These are phyloP conservation scores for Caenorhabditis panamensis DNA, from an alignment of 2,888 invertebrate species.

Conservation along the genomic window DNA sequence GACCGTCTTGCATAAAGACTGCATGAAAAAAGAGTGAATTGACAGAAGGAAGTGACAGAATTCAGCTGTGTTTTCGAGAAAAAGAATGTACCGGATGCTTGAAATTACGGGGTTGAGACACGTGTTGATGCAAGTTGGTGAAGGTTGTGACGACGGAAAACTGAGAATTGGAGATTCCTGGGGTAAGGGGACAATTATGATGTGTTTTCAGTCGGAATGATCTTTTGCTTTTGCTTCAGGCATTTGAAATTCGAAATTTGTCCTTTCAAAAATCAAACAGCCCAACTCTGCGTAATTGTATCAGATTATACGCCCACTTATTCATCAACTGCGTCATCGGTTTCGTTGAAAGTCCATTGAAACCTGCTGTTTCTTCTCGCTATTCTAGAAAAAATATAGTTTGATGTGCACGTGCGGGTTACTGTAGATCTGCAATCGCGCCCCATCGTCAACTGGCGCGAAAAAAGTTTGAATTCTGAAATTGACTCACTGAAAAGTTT, in stretches of 20 bases:
- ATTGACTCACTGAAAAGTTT: not conserved
- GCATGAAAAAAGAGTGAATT: not conserved
- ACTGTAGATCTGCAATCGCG: not conserved
- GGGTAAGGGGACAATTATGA: too few species aligned
- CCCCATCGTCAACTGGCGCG: not conserved
- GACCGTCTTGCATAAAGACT: slow-evolving; percentile 24
- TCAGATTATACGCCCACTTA: too few species aligned
- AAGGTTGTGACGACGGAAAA: not conserved
- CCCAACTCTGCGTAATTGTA: too few species aligned
- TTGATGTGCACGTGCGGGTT: not conserved
- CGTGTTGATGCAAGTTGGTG: not conserved
- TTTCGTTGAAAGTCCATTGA: too few species aligned
- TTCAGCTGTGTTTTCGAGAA: slow-evolving; percentile 2
- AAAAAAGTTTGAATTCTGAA: not conserved
- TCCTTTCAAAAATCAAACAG: too few species aligned
- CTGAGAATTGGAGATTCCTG: not conserved
- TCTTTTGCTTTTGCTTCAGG: too few species aligned
- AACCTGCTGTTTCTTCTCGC: too few species aligned
- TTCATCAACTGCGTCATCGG: too few species aligned
- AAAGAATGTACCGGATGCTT: not conserved
- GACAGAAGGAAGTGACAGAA: not conserved
- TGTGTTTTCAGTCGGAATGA: too few species aligned
- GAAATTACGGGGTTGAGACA: slow-evolving; percentile 1
- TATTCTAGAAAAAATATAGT: not conserved
- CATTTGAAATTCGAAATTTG: too few species aligned